Evolutionary conservation across 2,797 vertebrate genomes (phyloP).

Genomic region (Garrulus glandarius): DNA sequence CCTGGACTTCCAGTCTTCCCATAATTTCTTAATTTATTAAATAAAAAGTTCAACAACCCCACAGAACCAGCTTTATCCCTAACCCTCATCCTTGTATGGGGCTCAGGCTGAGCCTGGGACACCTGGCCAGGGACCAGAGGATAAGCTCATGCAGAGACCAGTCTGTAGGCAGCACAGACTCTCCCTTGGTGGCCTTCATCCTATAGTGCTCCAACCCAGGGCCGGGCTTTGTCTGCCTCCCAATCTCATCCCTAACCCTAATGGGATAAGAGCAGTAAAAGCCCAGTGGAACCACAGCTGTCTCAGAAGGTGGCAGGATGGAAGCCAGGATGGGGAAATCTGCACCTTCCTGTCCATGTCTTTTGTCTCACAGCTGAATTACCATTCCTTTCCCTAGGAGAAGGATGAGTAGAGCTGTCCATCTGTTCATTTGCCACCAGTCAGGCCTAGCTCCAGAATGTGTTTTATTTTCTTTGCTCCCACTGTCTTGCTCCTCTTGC

Average conservation of each 20-base stretch:
- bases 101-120: neutral
- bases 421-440: conserved; percentile 34
- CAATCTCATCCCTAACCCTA: neutral
- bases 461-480: neutral
- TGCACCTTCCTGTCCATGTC: neutral
- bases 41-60: neutral
- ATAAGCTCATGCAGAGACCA: neutral
- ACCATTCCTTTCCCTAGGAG: neutral
- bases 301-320: neutral
- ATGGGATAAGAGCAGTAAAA: neutral
- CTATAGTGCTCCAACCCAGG: neutral
- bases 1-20: neutral
- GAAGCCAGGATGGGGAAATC: neutral
- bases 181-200: neutral
- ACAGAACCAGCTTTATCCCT: neutral
- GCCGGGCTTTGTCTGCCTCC: neutral
- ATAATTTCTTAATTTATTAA: neutral
- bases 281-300: neutral
- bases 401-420: neutral
- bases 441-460: neutral
- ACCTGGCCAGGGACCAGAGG: neutral
- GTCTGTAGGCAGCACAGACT: accelerated
- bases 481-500: neutral
- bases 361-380: neutral
- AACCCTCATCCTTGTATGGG: neutral